Evolutionary conservation across 2,888 invertebrate species (phyloP).

Genomic region (Clivina fossor): DNA sequence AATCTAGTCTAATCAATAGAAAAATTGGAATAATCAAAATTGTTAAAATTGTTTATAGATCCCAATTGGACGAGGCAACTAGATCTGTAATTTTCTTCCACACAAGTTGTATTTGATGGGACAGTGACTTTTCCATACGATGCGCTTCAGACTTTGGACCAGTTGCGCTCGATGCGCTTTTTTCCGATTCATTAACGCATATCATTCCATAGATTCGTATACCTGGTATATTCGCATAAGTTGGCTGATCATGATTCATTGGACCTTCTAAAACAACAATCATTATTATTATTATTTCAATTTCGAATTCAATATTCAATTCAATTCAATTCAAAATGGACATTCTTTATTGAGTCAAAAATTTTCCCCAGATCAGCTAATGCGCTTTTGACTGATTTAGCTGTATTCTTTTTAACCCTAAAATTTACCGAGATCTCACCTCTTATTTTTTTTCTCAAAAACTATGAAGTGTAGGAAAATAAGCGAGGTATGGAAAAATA

Average conservation of each 20-base stretch:
- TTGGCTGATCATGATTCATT: slow-evolving; percentile 91
- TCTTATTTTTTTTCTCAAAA: too few relatives aligned
- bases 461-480: too few relatives aligned
- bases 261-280: slow-evolving; percentile 80
- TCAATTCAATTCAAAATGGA: background rate
- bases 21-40: too few relatives aligned
- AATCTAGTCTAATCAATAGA: too few relatives aligned
- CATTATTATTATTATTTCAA: background rate
- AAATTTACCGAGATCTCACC: background rate
- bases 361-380: background rate
- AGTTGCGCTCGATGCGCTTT: too few relatives aligned
- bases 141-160: too few relatives aligned
- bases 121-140: slow-evolving; percentile 53
- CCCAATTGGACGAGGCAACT: slow-evolving; percentile 69
- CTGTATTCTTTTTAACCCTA: background rate
- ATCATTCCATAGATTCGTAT: slow-evolving; percentile 94
- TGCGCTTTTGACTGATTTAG: background rate
- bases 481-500: too few relatives aligned
- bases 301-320: background rate
- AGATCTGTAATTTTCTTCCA: slow-evolving; percentile 77
- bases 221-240: slow-evolving; percentile 90
- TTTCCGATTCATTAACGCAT: slow-evolving; percentile 72
- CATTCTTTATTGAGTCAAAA: background rate
- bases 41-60: too few relatives aligned
- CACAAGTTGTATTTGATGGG: slow-evolving; percentile 58